Conservation (phyloP, 2,888 invertebrate species). For the Monoplex corrugatus region DNA sequence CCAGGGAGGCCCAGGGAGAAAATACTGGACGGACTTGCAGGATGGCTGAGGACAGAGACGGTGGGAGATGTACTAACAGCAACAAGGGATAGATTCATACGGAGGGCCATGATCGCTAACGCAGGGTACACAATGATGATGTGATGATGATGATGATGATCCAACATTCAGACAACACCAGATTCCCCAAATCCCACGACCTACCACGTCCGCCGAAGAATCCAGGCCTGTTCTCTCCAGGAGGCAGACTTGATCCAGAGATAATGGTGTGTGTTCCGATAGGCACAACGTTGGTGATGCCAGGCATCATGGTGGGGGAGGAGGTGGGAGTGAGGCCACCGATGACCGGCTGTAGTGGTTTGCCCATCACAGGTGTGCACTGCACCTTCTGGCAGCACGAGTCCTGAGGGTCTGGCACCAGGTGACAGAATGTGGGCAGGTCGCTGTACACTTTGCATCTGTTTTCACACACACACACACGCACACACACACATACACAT, state of each 20-base stretch:
- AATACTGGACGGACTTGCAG: no score
- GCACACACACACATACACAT: no score
- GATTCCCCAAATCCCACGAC: not conserved
- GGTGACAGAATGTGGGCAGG: conserved; percentile 65
- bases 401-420: conserved; percentile 64
- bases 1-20: no score
- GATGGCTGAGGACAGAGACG: no score
- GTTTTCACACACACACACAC: conserved; percentile 32
- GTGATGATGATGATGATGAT: no score
- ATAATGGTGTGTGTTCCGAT: conserved; percentile 67
- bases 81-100: no score
- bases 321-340: conserved; percentile 57
- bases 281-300: conserved; percentile 64
- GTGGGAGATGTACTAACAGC: no score
- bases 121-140: no score
- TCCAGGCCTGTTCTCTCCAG: conserved; percentile 50
- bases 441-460: conserved; percentile 70
- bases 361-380: conserved; percentile 60
- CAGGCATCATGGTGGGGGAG: conserved; percentile 62
- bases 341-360: conserved; percentile 58
- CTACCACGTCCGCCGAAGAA: conserved; percentile 35
- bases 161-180: no score
- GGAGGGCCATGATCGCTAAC: no score
- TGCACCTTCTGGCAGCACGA: conserved; percentile 68
- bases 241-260: conserved; percentile 64